Conservation (phyloP, 2,888 invertebrate genomes). For the Rapana venosa region DNA sequence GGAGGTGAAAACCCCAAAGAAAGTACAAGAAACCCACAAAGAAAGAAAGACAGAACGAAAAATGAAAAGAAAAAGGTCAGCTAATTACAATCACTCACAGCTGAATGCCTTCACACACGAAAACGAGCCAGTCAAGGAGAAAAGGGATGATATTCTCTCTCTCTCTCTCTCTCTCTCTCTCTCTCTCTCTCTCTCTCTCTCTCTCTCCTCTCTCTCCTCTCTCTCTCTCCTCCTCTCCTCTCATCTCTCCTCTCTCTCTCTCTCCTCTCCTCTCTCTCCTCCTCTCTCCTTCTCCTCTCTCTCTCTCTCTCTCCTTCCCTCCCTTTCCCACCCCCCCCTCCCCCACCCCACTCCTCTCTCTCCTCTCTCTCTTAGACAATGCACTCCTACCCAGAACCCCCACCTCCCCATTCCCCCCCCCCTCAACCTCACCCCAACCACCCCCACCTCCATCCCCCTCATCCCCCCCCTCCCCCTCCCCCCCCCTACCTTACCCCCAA, state of each 20-base stretch:
- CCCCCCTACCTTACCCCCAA: too few relatives aligned
- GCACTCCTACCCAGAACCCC: neutral
- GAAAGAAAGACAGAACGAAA: neutral
- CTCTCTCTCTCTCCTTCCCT: neutral
- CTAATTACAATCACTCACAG: constrained; percentile 26
- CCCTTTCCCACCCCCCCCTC: neutral
- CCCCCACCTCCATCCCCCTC: too few relatives aligned
- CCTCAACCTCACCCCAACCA: neutral
- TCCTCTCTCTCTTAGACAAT: constrained; percentile 32
- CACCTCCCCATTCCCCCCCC: too few relatives aligned
- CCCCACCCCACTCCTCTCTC: neutral
- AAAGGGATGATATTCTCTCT: neutral
- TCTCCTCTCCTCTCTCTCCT: constrained; percentile 15
- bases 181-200: neutral
- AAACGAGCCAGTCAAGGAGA: neutral
- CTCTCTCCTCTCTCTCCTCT: neutral
- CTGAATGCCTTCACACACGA: constrained; percentile 23
- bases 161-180: constrained; percentile 15
- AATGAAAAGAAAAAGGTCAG: neutral
- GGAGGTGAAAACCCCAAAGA: too few relatives aligned
- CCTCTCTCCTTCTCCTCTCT: neutral
- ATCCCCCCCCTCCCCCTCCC: too few relatives aligned
- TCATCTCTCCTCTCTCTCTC: neutral
- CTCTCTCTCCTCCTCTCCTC: neutral
- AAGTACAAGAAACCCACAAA: too few relatives aligned